Percentiles rank a stretch among this genome's conserved stretches.
Conservation (phyloP, 64 coral and sea anemone genomes). For the Montipora efflorescens region DNA sequence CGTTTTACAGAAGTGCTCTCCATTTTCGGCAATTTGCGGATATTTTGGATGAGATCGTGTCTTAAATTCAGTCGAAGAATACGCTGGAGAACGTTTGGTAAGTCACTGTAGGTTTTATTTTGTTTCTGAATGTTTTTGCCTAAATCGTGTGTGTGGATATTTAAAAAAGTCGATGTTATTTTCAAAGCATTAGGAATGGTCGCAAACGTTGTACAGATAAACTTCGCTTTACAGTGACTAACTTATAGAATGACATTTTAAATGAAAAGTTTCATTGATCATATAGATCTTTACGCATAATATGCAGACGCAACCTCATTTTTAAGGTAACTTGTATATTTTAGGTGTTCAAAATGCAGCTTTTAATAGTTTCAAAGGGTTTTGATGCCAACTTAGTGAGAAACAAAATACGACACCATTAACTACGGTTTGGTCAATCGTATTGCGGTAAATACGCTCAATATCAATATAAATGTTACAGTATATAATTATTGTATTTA, state of each 20-base stretch:
- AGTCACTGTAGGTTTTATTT: background rate
- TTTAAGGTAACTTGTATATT: background rate
- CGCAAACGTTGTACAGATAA: slow-evolving; percentile 44
- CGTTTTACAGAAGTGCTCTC: background rate
- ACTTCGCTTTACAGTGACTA: background rate
- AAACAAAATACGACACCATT: slow-evolving; percentile 21
- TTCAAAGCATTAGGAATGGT: background rate
- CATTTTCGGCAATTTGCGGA: background rate
- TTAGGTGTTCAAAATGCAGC: background rate
- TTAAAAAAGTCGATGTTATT: slow-evolving; percentile 9
- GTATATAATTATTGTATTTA: slow-evolving; percentile 18
- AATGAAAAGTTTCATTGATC: background rate
- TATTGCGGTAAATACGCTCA: background rate
- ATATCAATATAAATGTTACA: slow-evolving; percentile 7
- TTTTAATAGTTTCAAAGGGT: background rate
- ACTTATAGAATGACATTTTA: background rate
- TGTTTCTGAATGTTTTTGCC: background rate
- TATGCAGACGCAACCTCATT: background rate
- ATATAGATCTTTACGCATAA: background rate
- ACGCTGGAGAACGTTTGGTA: background rate
- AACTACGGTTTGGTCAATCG: background rate
- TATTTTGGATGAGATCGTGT: background rate
- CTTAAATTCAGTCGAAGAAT: background rate
- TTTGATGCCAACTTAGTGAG: background rate
- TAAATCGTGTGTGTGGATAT: background rate